Conservation (phyloP, 2,113 vertebrate genomes). For the Dromas ardeola region DNA sequence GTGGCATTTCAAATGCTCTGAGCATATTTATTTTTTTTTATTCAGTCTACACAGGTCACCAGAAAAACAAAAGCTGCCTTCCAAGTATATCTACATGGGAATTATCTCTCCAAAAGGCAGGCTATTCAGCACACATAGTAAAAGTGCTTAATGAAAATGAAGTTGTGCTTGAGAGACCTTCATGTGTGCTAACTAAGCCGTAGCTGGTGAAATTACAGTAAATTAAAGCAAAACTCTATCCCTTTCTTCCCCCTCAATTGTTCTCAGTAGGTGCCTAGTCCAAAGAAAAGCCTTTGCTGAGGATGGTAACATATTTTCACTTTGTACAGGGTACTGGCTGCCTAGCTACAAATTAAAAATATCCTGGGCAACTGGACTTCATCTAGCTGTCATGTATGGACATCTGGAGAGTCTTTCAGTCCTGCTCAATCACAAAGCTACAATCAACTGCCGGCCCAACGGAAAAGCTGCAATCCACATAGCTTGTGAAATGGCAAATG, state of each 20-base stretch:
- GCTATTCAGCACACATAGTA: neutral
- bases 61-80: neutral
- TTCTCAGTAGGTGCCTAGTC: neutral
- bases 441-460: slow-evolving; percentile 88
- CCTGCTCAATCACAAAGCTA: slow-evolving; percentile 86
- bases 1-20: neutral
- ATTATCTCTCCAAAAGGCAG: neutral
- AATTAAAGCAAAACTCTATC: neutral
- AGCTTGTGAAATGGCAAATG: slow-evolving; percentile 85
- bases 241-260: neutral
- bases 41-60: neutral
- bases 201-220: neutral
- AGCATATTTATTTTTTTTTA: neutral
- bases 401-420: slow-evolving; percentile 84
- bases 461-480: slow-evolving; percentile 96
- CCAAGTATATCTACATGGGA: neutral
- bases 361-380: slow-evolving; percentile 93
- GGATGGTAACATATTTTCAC: neutral
- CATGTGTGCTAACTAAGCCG: neutral
- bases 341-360: slow-evolving; percentile 91
- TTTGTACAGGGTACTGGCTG: slow-evolving; percentile 89
- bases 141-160: neutral
- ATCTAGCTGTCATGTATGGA: slow-evolving; percentile 89
- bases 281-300: neutral
- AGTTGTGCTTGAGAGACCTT: neutral